Evolutionary conservation across 2,888 invertebrate genomes (phyloP), one percentile per base, ranked within the genome.

Genomic region (Heliconius charithonia): DNA sequence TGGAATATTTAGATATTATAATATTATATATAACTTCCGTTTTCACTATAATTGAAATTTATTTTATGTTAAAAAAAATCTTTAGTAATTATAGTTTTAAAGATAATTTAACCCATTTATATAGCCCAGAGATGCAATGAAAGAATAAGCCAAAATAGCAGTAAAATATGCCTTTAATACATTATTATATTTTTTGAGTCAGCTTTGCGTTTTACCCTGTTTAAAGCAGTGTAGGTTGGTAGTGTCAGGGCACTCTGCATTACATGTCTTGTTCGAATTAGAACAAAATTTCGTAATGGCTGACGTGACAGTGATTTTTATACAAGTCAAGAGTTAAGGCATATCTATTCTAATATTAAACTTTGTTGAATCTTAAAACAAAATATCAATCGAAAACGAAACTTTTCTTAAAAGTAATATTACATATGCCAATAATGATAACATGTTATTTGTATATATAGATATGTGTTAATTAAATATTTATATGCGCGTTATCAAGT

Each of bases 401-500:
- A 25, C 13, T 3, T 25, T 25, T 12, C 59, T 25, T n/a, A 62
- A 12, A 25, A 13, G 12, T 25, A 63, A 63, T 63, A 63, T n/a
- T 25, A 12, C 13, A 27, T 27, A 63, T 27, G 25, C 29, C 16
- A 6, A 63, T 16, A 29, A 25, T 27, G 4, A 63, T 63, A 27
- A 63, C 63, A 63, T 63, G 7, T 29, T 7, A 63, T 56, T 16
- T 3, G n/a, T 37, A 32, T 59, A 9, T 75, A 7, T 75, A 19
- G 27, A 16, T 10, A 63, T 37, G 45, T 71, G n/a, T 51, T 76
- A 59, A 79, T 67, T 73, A 59, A 72, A 27, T 32, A 29, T 62
- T 76, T 41, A 67, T 51, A 25, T 27, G 45, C 19, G 66, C 19
- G 59, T 37, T 32, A 62, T 76, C 76, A 72, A 79, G 76, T 73